Conservation (phyloP, 2,113 vertebrate genomes). For the Todiramphus saurophagus region DNA sequence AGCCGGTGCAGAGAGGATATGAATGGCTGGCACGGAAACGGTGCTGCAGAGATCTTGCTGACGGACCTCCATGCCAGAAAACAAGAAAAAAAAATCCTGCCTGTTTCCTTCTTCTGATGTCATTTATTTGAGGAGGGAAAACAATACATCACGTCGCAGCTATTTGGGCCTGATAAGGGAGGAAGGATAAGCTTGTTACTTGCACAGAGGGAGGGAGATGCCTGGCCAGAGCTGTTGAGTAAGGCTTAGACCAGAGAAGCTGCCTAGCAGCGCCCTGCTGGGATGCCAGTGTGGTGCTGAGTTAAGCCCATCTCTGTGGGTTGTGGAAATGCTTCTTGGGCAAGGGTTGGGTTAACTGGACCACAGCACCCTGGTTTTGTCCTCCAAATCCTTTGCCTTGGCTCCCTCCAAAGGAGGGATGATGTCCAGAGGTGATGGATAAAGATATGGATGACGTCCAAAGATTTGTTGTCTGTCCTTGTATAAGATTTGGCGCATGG, state of each 20-base stretch:
- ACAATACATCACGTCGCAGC: constrained; percentile 11
- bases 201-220: background rate
- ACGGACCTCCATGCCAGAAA: background rate
- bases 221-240: background rate
- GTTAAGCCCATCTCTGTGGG: background rate
- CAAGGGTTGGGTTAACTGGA: background rate
- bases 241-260: background rate
- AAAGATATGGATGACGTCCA: background rate
- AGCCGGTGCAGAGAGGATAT: background rate
- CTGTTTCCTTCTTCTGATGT: constrained; percentile 54
- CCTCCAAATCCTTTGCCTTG: background rate
- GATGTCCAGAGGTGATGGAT: background rate
- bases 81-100: background rate
- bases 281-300: background rate
- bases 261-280: background rate
- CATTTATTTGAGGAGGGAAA: constrained; percentile 54
- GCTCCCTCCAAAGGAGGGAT: background rate
- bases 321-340: background rate
- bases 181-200: background rate
- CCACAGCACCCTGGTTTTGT: background rate
- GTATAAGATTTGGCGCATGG: background rate
- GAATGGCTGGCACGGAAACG: background rate
- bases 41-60: background rate
- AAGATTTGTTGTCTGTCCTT: background rate
- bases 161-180: constrained; percentile 48